A percentile compares a stretch with the other conserved stretches of the same genome.
These are phyloP conservation scores for Conistra vaccinii DNA, from an alignment of 2,888 invertebrate genomes.

Conservation along the genomic window DNA sequence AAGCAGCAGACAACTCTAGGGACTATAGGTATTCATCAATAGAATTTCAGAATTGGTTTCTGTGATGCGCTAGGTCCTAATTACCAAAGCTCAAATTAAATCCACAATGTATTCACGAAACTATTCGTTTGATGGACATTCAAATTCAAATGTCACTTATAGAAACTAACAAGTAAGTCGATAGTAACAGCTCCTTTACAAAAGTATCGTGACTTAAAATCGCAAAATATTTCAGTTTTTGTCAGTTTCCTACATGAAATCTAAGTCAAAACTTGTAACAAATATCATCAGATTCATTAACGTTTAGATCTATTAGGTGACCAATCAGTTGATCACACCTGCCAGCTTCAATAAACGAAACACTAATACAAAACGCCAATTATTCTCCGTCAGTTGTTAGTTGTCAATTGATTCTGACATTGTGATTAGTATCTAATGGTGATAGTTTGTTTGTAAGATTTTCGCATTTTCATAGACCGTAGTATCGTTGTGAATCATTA, in stretches of 20 bases:
- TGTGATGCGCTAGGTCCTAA: background rate
- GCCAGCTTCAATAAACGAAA: slow-evolving; percentile 32
- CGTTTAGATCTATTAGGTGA: background rate
- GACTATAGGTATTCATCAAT: background rate
- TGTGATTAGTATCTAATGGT: slow-evolving; percentile 30
- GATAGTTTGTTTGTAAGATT: slow-evolving; percentile 3
- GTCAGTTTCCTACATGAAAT: background rate
- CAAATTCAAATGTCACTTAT: background rate
- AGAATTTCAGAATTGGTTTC: background rate
- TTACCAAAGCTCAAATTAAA: background rate
- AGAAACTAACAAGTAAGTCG: background rate
- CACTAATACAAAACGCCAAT: slow-evolving; percentile 47
- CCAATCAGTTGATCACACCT: slow-evolving; percentile 22
- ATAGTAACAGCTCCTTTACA: too few relatives aligned
- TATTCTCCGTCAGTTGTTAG: slow-evolving; percentile 7
- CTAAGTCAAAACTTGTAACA: background rate
- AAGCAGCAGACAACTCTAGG: background rate
- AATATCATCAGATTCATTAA: background rate
- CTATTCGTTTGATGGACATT: background rate
- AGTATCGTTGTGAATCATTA: background rate
- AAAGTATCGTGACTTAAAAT: background rate
- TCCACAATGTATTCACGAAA: background rate
- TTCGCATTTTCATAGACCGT: background rate
- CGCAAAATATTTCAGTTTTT: background rate
- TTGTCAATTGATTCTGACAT: slow-evolving; percentile 30